Evolutionary conservation across 2,888 invertebrate genomes (phyloP).

Genomic region (Cataglyphis albicans): DNA sequence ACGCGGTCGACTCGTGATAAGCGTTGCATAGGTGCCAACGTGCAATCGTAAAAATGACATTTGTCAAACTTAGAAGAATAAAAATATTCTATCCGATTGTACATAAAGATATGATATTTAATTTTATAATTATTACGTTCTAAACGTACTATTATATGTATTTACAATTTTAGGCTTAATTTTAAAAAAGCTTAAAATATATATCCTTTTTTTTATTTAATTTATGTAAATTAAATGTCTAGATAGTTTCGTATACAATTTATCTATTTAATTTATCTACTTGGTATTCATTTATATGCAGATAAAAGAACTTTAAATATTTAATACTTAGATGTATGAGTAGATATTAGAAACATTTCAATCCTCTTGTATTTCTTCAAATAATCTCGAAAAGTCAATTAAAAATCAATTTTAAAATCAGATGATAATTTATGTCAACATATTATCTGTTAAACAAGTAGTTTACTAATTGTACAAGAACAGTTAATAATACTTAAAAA

Average conservation of each 20-base stretch:
- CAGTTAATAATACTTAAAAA: not conserved
- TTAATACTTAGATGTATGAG: no score
- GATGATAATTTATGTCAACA: not conserved
- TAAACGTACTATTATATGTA: not conserved
- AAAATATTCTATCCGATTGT: not conserved
- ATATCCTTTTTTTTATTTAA: not conserved
- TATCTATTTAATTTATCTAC: not conserved
- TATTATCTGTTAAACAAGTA: not conserved
- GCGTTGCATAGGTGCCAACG: not conserved
- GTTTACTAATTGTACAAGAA: not conserved
- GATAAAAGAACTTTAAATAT: no score
- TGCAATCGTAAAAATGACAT: not conserved
- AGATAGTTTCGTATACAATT: not conserved
- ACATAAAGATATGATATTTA: not conserved
- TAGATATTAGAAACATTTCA: not conserved
- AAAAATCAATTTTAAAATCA: not conserved
- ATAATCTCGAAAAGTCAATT: not conserved
- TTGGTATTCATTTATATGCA: no score
- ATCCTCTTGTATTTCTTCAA: not conserved
- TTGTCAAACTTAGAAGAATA: not conserved
- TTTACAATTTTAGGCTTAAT: not conserved
- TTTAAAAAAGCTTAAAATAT: not conserved
- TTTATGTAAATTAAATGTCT: not conserved
- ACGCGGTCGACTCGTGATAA: conserved; percentile 64
- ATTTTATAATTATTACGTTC: not conserved